Conservation (phyloP, 2,888 invertebrate species). For the Orthonychiurus folsomi region DNA sequence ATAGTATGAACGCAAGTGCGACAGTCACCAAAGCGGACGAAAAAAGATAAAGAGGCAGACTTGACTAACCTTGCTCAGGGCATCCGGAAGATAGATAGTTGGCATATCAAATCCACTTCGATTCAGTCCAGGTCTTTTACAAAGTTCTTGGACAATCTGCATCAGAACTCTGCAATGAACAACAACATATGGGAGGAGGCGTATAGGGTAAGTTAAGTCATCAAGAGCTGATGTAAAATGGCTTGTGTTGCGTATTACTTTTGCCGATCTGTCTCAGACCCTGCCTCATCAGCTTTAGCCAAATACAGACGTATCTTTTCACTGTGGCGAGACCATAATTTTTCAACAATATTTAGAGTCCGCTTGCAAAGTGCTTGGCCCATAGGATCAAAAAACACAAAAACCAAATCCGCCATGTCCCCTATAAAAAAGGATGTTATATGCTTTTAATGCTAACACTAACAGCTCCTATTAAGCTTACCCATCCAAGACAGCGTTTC, state of each 20-base stretch:
- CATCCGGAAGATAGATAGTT: conserved; percentile 50
- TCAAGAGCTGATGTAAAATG: too few species aligned
- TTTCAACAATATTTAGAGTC: conserved; percentile 51
- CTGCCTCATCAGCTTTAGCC: conserved; percentile 54
- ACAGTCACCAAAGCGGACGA: too few species aligned
- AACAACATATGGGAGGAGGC: neutral
- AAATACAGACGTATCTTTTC: conserved; percentile 51
- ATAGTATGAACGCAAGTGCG: neutral
- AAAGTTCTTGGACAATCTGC: conserved; percentile 54
- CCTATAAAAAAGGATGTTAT: conserved; percentile 32
- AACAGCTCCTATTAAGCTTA: conserved; percentile 32
- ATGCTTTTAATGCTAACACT: neutral
- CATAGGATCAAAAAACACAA: conserved; percentile 55
- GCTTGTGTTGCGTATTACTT: conserved; percentile 47
- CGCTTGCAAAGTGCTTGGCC: conserved; percentile 53
- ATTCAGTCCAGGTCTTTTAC: conserved; percentile 52
- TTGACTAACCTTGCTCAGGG: conserved; percentile 39
- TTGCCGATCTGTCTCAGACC: conserved; percentile 51
- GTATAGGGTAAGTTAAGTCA: neutral
- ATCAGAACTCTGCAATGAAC: conserved; percentile 48
- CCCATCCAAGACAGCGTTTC: conserved; percentile 51
- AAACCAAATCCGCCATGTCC: conserved; percentile 49
- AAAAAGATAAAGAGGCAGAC: too few species aligned
- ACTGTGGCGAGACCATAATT: conserved; percentile 48
- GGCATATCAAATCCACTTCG: conserved; percentile 53